phyloP scores from a whole-genome alignment of 1,140 invertebrate species.

The Cydia strobilella region DNA sequence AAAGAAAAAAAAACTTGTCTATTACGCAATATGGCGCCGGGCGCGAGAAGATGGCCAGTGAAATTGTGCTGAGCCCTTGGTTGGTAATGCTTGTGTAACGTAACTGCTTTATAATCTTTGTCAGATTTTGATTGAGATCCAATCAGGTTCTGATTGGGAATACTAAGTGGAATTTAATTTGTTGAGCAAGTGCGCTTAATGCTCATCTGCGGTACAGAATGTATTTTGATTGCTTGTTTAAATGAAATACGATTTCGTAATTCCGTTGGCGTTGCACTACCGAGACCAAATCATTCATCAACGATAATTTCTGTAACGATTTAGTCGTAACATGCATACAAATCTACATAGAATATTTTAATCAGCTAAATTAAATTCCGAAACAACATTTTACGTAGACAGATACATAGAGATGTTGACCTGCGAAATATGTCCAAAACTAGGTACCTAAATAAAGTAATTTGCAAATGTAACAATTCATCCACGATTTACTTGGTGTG shows the following conservation, averaged over 20 bases:
- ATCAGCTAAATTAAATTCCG: no score
- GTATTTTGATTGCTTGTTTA: neutral
- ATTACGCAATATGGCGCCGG: conserved; percentile 28
- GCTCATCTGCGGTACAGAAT: neutral
- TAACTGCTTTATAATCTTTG: conserved; percentile 19
- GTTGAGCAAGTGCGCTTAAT: conserved; percentile 1
- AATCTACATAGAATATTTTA: no score
- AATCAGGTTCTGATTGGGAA: conserved; percentile 16
- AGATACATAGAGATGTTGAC: no score
- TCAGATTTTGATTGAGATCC: conserved; percentile 25
- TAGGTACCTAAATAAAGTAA: no score
- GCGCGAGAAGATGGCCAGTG: conserved; percentile 21
- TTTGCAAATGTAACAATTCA: no score
- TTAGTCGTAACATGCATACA: no score
- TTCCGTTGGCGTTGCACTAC: neutral
- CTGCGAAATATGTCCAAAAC: no score
- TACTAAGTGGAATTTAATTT: conserved; percentile 28
- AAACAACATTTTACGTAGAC: no score
- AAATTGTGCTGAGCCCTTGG: conserved; percentile 16
- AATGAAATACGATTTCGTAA: conserved; percentile 1
- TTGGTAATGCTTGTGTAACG: conserved; percentile 20
- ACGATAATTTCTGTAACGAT: no score
- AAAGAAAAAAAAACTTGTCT: conserved; percentile 27
- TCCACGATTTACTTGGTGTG: no score
- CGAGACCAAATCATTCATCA: no score